Base-by-base conservation (phyloP, 2,797 vertebrate species). In the Macrochelys suwanniensis region DNA sequence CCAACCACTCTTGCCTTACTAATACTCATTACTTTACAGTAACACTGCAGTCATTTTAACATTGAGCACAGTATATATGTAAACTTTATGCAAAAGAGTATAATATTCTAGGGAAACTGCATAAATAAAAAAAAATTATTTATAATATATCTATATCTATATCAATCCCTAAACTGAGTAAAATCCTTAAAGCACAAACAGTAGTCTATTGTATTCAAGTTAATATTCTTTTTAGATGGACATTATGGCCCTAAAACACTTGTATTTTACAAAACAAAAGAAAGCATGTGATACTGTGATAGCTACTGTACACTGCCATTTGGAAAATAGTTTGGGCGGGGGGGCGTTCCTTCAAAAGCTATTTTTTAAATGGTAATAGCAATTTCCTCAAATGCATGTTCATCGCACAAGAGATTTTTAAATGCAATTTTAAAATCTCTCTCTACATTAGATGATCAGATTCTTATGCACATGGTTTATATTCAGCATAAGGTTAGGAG, bases 111-210 rank as follows among this genome's bases (percentile, higher is more conserved):
- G 16, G 86, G 26, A 28, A 28, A 8, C 33, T 10, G 33, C 33
- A 68, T 37, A 37, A 25, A 71, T 21, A 19, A 68, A n/a, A n/a
- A n/a, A n/a, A n/a, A n/a, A n/a, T n/a, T n/a, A n/a, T n/a, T n/a
- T n/a, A 68, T 37, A 10, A 68, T 11, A 2, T 31, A 21, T 19
- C 19, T 19, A 54, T 42, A 42, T 42, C 37, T 42, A 42, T 42
- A 42, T 42, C 37, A 42, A 94, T 5, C 47, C 76, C 49, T 47
- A 50, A 59, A 13, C 88, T 71, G n/a, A 94, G 87, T 94, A 93
- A 77, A 93, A 94, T 89, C 76, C 74, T 28, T 92, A 74, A 92
- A 89, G 82, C 82, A 91, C 7, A 80, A 92, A 80, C 85, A 93
- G 5, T 53, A 82, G 15, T 56, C 56, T 90, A 7, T 82, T 93